Evolutionary conservation across 1,140 invertebrate genomes (phyloP).

Genomic region (Drosophila burlai): DNA sequence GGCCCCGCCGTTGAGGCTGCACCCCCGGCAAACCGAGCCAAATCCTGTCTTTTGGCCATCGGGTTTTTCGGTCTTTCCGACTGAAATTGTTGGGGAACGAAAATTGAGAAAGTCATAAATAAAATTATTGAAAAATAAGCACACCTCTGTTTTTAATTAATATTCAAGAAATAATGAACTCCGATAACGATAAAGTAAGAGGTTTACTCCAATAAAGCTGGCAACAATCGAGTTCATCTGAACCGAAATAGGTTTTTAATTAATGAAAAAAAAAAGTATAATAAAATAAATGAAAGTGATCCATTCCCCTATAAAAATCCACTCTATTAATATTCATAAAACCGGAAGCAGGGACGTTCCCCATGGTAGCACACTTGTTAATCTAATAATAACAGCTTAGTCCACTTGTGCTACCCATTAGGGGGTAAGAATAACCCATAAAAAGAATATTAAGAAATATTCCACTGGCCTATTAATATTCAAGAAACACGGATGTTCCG

Average conservation of each 20-base stretch:
- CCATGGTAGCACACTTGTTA: slow-evolving; percentile 7
- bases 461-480: slow-evolving; percentile 13
- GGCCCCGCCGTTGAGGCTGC: slow-evolving; percentile 44
- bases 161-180: not conserved
- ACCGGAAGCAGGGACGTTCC: slow-evolving; percentile 25
- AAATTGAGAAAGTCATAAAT: slow-evolving; percentile 52
- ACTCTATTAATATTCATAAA: slow-evolving; percentile 10
- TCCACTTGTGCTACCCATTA: slow-evolving; percentile 6
- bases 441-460: slow-evolving; percentile 25
- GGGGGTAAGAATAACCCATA: not conserved
- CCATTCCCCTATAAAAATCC: not conserved
- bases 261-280: not conserved
- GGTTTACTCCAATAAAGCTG: slow-evolving; percentile 12
- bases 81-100: slow-evolving; percentile 56
- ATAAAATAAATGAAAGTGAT: not conserved
- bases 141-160: not conserved
- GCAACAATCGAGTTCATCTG: not conserved
- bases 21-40: slow-evolving; percentile 31
- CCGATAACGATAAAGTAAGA: slow-evolving; percentile 7
- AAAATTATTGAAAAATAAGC: slow-evolving; percentile 15
- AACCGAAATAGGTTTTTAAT: not conserved
- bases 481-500: not conserved
- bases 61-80: slow-evolving; percentile 34
- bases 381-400: slow-evolving; percentile 13
- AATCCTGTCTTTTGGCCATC: slow-evolving; percentile 32